Percentiles rank a stretch among this genome's conserved stretches.
phyloP scores from a whole-genome alignment of 2,797 vertebrate species.

The Leuciscus waleckii region DNA sequence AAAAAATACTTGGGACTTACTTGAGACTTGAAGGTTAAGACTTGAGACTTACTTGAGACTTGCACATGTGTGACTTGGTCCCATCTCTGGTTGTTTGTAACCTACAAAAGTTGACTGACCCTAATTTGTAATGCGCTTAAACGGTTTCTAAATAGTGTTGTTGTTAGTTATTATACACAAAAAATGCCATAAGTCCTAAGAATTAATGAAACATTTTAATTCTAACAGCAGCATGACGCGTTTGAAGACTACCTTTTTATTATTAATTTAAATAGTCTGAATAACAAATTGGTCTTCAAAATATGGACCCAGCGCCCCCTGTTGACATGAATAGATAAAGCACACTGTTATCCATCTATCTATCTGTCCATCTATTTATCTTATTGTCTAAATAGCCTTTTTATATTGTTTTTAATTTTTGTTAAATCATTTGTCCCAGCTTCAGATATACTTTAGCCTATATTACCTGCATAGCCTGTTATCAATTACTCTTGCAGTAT shows the following conservation, averaged over 20 bases:
- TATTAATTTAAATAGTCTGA: background rate
- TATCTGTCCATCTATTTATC: background rate
- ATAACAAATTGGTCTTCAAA: conserved; percentile 8
- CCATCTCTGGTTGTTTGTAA: conserved; percentile 4
- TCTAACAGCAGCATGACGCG: background rate
- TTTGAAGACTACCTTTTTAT: background rate
- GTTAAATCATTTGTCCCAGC: background rate
- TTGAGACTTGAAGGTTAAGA: too few relatives aligned
- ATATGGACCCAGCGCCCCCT: conserved; percentile 64
- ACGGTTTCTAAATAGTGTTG: background rate
- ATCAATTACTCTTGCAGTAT: background rate
- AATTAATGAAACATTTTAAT: background rate
- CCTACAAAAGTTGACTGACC: background rate
- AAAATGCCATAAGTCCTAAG: background rate
- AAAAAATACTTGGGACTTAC: too few relatives aligned
- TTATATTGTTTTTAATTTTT: background rate
- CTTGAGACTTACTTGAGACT: too few relatives aligned
- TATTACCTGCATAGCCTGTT: too few relatives aligned
- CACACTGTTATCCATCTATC: background rate
- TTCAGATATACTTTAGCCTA: background rate
- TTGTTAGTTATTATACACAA: background rate
- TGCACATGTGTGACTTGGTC: too few relatives aligned
- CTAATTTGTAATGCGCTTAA: background rate
- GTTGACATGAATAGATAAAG: conserved; percentile 31
- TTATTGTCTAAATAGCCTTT: background rate